Base-by-base conservation (phyloP, 2,888 invertebrate species). In the Drosophila parthenogenetica region DNA sequence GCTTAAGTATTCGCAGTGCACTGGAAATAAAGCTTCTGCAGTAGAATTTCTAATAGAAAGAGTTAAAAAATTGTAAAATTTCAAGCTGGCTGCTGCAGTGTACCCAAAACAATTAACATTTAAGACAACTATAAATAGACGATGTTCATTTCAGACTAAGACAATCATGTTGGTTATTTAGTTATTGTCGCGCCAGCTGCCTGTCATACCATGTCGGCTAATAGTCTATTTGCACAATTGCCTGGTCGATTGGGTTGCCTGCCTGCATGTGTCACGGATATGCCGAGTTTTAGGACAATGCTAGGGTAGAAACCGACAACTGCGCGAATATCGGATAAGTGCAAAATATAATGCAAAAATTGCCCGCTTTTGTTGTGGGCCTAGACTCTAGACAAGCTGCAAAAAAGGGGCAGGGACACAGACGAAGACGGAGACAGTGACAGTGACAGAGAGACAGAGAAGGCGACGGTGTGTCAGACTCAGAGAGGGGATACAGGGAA, bases 361-460 rank as follows among this genome's bases (percentile, higher is more conserved):
- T 61, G 48, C 46, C 46, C 45, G 69, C 79, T 71, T 73, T 83
- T 84, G 70, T 76, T 74, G 37, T 45, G 35, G 69, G 87, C 78
- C 81, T 83, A 81, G 84, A 83, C 87, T 81, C 81, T 83, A 84
- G 84, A 83, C 87, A 75, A 64, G 64, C 63, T 43, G 51, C 74
- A 74, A 71, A 58, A 57, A 58, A 42, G 62, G 69, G 54, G 40
- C 69, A 73, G 61, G 62, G 50, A 55, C 46, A 62, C 32, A 17
- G 54, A 35, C 49, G n/a, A 25, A 29, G 49, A 39, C 37, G 32
- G 40, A 48, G 61, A 54, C 32, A 48, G 29, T 35, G 43, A 57
- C 29, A 35, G 40, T 17, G 53, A 60, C 16, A 35, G 35, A 17
- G 54, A 50, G 35, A 29, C 39, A 2, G n/a, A n/a, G n/a, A 4